Conservation (phyloP, 1,140 invertebrate species). For the Colletes latitarsis region DNA sequence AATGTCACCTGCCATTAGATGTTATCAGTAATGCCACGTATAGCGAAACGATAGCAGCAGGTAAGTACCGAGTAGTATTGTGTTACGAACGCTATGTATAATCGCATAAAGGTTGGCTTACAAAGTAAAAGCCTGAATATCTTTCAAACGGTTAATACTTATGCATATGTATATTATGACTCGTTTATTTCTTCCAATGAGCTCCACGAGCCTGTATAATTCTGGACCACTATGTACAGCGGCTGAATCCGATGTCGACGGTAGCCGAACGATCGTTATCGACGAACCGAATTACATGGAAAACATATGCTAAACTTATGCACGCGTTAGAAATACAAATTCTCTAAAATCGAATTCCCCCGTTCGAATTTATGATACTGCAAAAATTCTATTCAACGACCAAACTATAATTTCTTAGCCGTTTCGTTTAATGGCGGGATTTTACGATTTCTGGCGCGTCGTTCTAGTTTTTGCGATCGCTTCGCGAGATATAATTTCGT, state of each 20-base stretch:
- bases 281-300: too few species aligned
- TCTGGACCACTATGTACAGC: neutral
- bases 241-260: too few species aligned
- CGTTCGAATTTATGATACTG: too few species aligned
- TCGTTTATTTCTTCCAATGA: neutral
- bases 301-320: too few species aligned
- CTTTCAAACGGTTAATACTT: neutral
- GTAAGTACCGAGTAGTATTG: neutral
- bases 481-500: neutral
- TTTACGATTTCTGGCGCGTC: too few species aligned
- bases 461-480: too few species aligned
- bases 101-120: neutral
- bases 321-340: too few species aligned
- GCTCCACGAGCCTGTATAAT: neutral
- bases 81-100: neutral
- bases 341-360: too few species aligned
- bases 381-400: too few species aligned
- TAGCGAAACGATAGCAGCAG: neutral
- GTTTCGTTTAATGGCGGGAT: too few species aligned
- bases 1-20: neutral
- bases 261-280: too few species aligned
- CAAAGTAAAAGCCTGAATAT: neutral
- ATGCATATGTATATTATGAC: neutral
- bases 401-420: too few species aligned
- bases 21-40: neutral